Evolutionary conservation across 1,140 invertebrate species (phyloP).

Genomic region (Neodiprion pinetum): DNA sequence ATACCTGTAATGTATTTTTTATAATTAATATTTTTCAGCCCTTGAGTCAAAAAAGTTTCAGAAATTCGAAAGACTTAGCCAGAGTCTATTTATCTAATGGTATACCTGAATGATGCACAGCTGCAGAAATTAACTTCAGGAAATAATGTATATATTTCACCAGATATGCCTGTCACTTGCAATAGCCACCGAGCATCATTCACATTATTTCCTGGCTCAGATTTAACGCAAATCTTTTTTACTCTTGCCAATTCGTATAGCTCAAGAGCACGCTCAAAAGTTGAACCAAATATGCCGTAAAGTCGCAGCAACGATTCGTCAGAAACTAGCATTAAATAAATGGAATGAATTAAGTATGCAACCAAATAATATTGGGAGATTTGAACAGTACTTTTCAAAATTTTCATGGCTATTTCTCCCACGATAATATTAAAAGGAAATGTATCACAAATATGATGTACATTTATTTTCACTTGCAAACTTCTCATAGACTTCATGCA

Average conservation of each 20-base stretch:
- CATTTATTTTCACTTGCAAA: conserved; percentile 45
- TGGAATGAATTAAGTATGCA: background rate
- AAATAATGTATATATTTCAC: conserved; percentile 66
- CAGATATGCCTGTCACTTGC: conserved; percentile 66
- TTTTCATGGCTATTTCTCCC: background rate
- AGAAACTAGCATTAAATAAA: conserved; percentile 46
- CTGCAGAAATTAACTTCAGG: conserved; percentile 69
- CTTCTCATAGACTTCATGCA: conserved; percentile 21
- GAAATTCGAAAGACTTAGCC: background rate
- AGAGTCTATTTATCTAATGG: conserved; percentile 14
- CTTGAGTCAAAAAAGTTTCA: background rate
- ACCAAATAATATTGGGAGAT: background rate
- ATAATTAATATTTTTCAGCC: conserved; percentile 6
- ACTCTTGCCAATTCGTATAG: conserved; percentile 65
- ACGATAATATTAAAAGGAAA: background rate
- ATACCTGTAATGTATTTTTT: conserved; percentile 51
- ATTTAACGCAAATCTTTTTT: conserved; percentile 40
- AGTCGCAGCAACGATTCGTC: conserved; percentile 64
- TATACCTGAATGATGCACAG: conserved; percentile 63
- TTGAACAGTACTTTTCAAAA: background rate
- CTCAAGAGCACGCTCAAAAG: conserved; percentile 66
- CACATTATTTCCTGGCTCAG: conserved; percentile 50
- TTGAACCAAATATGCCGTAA: conserved; percentile 64
- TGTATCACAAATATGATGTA: conserved; percentile 25
- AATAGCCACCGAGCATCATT: conserved; percentile 51